These are phyloP conservation scores for Pluvianellus socialis DNA, from an alignment of 2,113 vertebrate genomes.

Conservation along the genomic window DNA sequence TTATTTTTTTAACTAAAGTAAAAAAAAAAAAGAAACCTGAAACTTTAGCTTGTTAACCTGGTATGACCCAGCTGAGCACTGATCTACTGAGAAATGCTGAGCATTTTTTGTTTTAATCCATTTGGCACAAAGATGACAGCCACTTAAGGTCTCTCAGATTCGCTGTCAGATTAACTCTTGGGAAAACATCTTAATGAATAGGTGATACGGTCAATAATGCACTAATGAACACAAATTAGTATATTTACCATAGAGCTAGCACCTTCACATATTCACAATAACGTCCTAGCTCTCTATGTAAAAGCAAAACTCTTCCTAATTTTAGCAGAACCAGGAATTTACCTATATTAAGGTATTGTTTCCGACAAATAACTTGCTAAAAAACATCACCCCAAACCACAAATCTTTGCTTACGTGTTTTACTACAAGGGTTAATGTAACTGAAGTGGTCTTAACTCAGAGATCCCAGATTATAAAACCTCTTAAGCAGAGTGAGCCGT, in stretches of 20 bases:
- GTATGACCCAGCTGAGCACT: neutral
- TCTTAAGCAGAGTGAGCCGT: neutral
- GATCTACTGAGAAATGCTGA: neutral
- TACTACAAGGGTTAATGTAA: neutral
- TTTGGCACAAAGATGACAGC: neutral
- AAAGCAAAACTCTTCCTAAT: neutral
- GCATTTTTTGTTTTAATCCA: neutral
- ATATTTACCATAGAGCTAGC: neutral
- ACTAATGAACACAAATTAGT: neutral
- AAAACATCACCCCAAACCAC: neutral
- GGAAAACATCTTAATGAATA: neutral
- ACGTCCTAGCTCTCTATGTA: neutral
- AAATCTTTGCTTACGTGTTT: neutral
- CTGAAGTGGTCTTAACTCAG: neutral
- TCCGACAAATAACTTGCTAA: neutral
- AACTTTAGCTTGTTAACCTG: neutral
- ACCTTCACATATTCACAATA: neutral
- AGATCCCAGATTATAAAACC: neutral
- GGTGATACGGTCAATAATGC: neutral
- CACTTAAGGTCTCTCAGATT: neutral
- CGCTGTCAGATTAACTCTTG: neutral
- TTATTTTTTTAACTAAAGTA: neutral
- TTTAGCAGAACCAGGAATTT: neutral
- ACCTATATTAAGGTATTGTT: neutral
- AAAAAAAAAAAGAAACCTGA: neutral